Conservation (phyloP, 1,140 invertebrate species). For the Lutraria rhynchaena region DNA sequence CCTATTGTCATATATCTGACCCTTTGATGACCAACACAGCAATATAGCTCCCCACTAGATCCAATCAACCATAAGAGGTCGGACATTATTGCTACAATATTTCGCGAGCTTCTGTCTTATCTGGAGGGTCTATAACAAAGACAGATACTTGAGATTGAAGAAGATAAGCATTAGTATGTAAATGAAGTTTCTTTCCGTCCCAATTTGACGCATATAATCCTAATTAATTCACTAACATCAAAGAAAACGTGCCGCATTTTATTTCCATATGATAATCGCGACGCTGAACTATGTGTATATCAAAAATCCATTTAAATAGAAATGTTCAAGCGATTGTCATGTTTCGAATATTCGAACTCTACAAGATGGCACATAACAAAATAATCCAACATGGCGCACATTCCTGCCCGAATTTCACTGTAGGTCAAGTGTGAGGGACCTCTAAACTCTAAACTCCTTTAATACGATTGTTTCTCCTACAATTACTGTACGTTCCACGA, state of each 20-base stretch:
- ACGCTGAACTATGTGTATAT: too few relatives aligned
- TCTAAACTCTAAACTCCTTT: too few relatives aligned
- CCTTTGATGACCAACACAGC: constrained; percentile 11
- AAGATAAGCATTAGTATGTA: constrained; percentile 40
- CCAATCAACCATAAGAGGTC: constrained; percentile 13
- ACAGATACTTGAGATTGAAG: constrained; percentile 2
- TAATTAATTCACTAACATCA: constrained; percentile 38
- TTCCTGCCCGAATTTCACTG: too few relatives aligned
- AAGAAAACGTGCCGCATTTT: constrained; percentile 14
- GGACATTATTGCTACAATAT: constrained; percentile 23
- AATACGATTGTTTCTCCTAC: too few relatives aligned
- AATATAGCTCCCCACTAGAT: background rate
- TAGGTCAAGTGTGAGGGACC: too few relatives aligned
- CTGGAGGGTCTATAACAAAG: constrained; percentile 1
- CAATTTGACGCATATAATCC: constrained; percentile 1
- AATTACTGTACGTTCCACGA: too few relatives aligned
- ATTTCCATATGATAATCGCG: background rate
- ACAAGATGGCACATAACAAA: too few relatives aligned
- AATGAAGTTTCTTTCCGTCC: constrained; percentile 20
- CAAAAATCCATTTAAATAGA: too few relatives aligned
- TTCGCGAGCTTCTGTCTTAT: background rate
- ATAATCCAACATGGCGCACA: too few relatives aligned
- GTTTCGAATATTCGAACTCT: too few relatives aligned
- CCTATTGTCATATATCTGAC: background rate
- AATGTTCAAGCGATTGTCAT: too few relatives aligned